A percentile compares a stretch with the other conserved stretches of the same genome.
phyloP scores from a whole-genome alignment of 1,140 invertebrate genomes.

The Drosophila neocordata region DNA sequence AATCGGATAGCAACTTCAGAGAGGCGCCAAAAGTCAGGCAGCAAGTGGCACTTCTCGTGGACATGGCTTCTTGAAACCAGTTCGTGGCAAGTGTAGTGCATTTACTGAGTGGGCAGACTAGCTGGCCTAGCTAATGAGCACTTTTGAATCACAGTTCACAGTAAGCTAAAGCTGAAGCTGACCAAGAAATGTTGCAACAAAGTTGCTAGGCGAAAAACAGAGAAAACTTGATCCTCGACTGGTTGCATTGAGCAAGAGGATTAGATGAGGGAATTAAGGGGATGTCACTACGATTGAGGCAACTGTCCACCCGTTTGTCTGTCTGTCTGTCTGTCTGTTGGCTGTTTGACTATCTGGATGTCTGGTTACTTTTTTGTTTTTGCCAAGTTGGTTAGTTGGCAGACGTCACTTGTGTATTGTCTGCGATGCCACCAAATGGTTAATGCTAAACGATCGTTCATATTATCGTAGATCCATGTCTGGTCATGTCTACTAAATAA shows the following conservation, averaged over 20 bases:
- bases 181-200: background rate
- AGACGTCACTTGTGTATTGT: conserved; percentile 5
- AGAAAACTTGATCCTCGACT: conserved; percentile 2
- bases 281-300: background rate
- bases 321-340: background rate
- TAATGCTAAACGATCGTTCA: conserved; percentile 9
- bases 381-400: conserved; percentile 4
- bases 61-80: background rate
- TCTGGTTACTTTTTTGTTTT: background rate
- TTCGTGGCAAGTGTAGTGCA: background rate
- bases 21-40: conserved; percentile 3
- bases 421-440: background rate
- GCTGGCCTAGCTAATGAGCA: conserved; percentile 3
- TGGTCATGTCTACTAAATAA: conserved; percentile 2
- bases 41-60: background rate
- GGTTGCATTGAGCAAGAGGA: background rate
- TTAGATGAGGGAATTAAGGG: background rate
- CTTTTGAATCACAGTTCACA: conserved; percentile 2
- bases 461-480: conserved; percentile 13
- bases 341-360: background rate
- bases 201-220: background rate
- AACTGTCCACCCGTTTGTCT: background rate
- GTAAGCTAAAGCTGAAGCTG: background rate
- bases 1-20: background rate
- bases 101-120: conserved; percentile 4